These are phyloP conservation scores for Dione juno DNA, from an alignment of 2,888 invertebrate genomes.

Conservation along the genomic window DNA sequence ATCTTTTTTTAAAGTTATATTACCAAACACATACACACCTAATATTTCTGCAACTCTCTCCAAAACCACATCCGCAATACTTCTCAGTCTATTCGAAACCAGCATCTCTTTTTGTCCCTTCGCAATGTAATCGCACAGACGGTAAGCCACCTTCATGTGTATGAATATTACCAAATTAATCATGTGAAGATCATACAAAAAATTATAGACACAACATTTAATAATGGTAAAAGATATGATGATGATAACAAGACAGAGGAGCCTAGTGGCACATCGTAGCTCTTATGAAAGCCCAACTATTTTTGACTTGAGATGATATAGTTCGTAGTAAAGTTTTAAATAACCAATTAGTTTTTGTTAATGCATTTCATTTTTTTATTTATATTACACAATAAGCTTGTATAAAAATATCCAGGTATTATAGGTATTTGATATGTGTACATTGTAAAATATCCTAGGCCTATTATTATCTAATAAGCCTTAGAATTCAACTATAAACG, in stretches of 20 bases:
- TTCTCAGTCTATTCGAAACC: slow-evolving; percentile 81
- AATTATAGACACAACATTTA: background rate
- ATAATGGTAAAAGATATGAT: too few species aligned
- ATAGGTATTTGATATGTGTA: background rate
- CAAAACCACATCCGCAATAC: slow-evolving; percentile 83
- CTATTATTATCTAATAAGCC: background rate
- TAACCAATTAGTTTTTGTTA: too few species aligned
- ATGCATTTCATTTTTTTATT: too few species aligned
- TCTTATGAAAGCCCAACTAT: too few species aligned
- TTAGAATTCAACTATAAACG: background rate
- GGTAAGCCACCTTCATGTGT: slow-evolving; percentile 75
- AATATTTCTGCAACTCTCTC: slow-evolving; percentile 82
- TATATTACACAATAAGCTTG: background rate
- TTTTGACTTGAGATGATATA: too few species aligned
- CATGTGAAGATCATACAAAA: too few species aligned
- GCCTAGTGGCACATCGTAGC: too few species aligned
- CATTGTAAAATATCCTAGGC: background rate
- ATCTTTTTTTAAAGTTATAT: too few species aligned
- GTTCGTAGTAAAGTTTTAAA: too few species aligned
- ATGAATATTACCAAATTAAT: too few species aligned
- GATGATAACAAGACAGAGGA: too few species aligned
- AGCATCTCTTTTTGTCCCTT: slow-evolving; percentile 80
- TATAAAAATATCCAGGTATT: background rate
- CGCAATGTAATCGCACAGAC: slow-evolving; percentile 77
- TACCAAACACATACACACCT: slow-evolving; percentile 57